Evolutionary conservation across 2,888 invertebrate species (phyloP).

Genomic region (Stegana nigrithorax): DNA sequence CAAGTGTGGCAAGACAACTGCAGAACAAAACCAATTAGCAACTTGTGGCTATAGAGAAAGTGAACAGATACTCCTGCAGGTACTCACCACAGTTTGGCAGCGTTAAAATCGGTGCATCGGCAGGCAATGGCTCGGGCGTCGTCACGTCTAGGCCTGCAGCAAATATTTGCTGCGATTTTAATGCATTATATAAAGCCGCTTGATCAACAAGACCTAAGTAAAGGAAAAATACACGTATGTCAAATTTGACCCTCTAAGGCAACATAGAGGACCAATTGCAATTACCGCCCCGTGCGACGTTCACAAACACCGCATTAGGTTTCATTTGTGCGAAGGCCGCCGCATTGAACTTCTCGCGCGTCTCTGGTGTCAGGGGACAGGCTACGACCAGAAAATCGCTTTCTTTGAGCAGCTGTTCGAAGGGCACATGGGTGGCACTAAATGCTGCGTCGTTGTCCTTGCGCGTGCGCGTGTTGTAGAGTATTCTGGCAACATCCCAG

Average conservation of each 20-base stretch:
- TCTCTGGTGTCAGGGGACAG: conserved; percentile 82
- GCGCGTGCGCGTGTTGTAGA: conserved; percentile 80
- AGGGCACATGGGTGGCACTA: conserved; percentile 76
- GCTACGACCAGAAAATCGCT: conserved; percentile 91
- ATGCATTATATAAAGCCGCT: conserved; percentile 80
- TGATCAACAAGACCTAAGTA: conserved; percentile 78
- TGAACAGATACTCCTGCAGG: neutral
- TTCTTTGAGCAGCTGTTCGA: conserved; percentile 77
- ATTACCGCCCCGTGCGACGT: conserved; percentile 81
- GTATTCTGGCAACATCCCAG: conserved; percentile 78
- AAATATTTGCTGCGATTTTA: conserved; percentile 79
- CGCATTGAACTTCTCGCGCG: conserved; percentile 81
- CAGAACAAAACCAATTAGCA: neutral
- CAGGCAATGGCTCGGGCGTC: conserved; percentile 89
- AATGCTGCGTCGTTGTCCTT: conserved; percentile 74
- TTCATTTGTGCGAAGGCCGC: conserved; percentile 89
- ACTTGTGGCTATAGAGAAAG: neutral
- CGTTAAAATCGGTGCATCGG: conserved; percentile 79
- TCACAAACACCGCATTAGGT: conserved; percentile 83
- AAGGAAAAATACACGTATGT: neutral
- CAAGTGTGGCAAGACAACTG: conserved; percentile 87
- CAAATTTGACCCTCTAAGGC: no score
- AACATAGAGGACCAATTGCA: no score
- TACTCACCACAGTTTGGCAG: conserved; percentile 83
- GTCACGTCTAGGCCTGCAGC: conserved; percentile 94